Conservation (phyloP, 1,140 invertebrate genomes). For the Euwallacea fornicatus region DNA sequence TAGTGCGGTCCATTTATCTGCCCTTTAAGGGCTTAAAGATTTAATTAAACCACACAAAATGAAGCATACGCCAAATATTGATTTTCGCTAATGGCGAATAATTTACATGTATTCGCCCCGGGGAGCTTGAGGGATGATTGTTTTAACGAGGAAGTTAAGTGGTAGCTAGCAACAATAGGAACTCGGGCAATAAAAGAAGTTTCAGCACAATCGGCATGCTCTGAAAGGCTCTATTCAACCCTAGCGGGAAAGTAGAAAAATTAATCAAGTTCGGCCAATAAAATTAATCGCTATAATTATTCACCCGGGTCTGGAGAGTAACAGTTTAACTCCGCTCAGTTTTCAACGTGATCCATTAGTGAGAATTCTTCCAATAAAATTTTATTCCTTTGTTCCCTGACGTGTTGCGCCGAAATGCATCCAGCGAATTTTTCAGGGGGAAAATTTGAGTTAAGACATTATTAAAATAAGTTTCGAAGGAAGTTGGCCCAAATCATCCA, state of each 20-base stretch:
- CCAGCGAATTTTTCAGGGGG: too few relatives aligned
- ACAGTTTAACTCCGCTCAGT: conserved; percentile 18
- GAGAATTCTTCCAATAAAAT: conserved; percentile 15
- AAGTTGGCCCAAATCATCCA: neutral
- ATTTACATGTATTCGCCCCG: conserved; percentile 10
- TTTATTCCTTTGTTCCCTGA: conserved; percentile 5
- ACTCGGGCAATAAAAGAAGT: conserved; percentile 10
- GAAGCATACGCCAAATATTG: conserved; percentile 20
- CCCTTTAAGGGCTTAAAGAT: conserved; percentile 24
- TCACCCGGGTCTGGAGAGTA: conserved; percentile 18
- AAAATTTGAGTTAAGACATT: too few relatives aligned
- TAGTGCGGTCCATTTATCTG: conserved; percentile 18
- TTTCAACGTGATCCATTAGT: conserved; percentile 27
- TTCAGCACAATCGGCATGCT: conserved; percentile 8
- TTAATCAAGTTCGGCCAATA: conserved; percentile 25
- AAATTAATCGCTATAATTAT: conserved; percentile 24
- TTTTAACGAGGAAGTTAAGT: neutral
- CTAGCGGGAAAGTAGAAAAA: conserved; percentile 21
- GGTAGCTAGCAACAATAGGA: neutral
- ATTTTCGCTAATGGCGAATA: conserved; percentile 18
- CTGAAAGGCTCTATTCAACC: conserved; percentile 9
- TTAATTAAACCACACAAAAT: conserved; percentile 24
- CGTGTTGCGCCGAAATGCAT: neutral
- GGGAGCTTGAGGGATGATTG: conserved; percentile 1
- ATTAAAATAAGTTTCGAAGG: neutral